Conservation (phyloP, 2,888 invertebrate species). For the Meteorus colon region DNA sequence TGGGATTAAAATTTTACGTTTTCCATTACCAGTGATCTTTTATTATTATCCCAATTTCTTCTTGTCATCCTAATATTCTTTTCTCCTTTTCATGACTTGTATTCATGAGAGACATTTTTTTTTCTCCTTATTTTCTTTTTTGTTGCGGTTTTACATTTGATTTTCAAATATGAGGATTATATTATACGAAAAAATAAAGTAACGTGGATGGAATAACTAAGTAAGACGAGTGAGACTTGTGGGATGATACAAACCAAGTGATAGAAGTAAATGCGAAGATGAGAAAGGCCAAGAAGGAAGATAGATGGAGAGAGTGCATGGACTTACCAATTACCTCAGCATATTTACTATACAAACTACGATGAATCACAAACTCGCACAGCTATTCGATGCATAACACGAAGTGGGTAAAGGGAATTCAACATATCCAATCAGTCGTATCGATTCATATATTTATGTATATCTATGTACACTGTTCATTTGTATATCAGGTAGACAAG, state of each 20-base stretch:
- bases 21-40: background rate
- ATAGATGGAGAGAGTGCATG: constrained; percentile 23
- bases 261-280: background rate
- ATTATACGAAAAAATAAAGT: background rate
- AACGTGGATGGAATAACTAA: background rate
- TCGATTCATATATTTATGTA: background rate
- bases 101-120: background rate
- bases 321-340: constrained; percentile 21
- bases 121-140: background rate
- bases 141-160: background rate
- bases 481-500: too few relatives aligned
- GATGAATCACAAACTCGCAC: constrained; percentile 10
- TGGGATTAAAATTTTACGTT: background rate
- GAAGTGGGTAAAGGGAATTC: background rate
- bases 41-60: background rate
- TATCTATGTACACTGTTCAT: background rate
- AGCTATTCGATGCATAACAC: background rate
- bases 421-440: background rate
- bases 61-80: background rate
- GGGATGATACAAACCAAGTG: background rate
- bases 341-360: constrained; percentile 26
- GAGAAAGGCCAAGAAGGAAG: constrained; percentile 25
- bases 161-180: constrained; percentile 21
- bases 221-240: background rate
- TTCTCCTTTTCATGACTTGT: background rate